These are phyloP conservation scores for Leucophenga maculata DNA, from an alignment of 2,888 invertebrate genomes.

Conservation along the genomic window DNA sequence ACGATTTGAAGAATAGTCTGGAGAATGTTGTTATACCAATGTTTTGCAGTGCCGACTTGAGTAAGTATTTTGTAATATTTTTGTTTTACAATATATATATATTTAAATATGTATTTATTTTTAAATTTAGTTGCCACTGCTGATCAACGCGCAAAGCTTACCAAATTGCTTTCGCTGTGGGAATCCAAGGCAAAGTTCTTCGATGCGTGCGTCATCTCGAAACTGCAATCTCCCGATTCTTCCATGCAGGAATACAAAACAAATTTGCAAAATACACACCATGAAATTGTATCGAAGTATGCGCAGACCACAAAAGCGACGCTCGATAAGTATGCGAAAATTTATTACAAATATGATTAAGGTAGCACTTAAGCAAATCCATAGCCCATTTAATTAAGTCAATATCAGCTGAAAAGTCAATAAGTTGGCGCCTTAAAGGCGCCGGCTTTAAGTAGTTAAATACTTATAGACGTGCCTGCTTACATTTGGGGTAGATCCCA, in stretches of 20 bases:
- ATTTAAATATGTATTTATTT: too few species aligned
- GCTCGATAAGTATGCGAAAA: constrained; percentile 78
- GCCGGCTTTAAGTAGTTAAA: too few species aligned
- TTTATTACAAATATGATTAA: not conserved
- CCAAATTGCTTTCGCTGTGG: constrained; percentile 95
- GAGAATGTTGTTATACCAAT: constrained; percentile 97
- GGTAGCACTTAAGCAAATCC: too few species aligned
- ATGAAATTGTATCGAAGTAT: constrained; percentile 83
- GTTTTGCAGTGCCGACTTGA: constrained; percentile 94
- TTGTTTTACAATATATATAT: constrained; percentile 3
- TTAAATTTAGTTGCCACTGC: constrained; percentile 79
- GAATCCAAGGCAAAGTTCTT: constrained; percentile 95
- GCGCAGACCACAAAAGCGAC: constrained; percentile 86
- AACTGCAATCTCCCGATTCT: constrained; percentile 87
- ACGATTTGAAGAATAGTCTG: constrained; percentile 92
- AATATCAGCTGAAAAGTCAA: too few species aligned
- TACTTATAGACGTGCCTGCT: too few species aligned
- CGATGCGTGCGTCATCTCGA: constrained; percentile 85
- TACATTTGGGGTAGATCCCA: too few species aligned
- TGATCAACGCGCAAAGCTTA: constrained; percentile 91
- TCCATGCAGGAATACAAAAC: constrained; percentile 94
- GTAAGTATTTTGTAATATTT: constrained; percentile 70
- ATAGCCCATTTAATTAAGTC: too few species aligned
- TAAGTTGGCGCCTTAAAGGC: too few species aligned
- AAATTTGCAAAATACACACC: constrained; percentile 85